A percentile compares a stretch with the other conserved stretches of the same genome.
Conservation (phyloP, 2,113 vertebrate species). For the Bungarus multicinctus region DNA sequence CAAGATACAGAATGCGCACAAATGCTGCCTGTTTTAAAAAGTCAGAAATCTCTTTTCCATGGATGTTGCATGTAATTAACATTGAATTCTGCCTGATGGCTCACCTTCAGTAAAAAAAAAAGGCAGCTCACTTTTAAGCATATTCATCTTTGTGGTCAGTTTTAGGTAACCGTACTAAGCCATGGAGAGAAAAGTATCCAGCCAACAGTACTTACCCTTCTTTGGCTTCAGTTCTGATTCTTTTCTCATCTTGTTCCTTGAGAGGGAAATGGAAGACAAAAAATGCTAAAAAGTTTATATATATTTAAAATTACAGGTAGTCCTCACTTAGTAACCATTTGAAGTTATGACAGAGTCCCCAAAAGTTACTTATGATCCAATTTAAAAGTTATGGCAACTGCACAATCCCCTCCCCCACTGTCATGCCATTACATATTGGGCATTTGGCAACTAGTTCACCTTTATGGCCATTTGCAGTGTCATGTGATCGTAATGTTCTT, state of each 20-base stretch:
- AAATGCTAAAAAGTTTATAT: fast-evolving
- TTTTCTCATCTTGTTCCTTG: slow-evolving; percentile 83
- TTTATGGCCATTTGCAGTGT: not conserved
- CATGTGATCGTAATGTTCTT: not conserved
- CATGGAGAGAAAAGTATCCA: not conserved
- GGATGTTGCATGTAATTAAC: not conserved
- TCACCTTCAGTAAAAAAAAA: not conserved
- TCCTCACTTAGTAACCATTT: not conserved
- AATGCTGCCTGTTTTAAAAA: not conserved
- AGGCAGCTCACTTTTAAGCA: not conserved
- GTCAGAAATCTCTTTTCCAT: not conserved
- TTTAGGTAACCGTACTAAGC: not conserved
- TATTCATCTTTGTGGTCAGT: not conserved
- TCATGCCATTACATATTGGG: not conserved
- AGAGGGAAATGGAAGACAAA: not conserved
- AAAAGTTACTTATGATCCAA: not conserved
- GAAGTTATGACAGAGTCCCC: not conserved
- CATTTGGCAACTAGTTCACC: not conserved
- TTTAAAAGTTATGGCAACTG: not conserved
- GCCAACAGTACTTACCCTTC: slow-evolving; percentile 71
- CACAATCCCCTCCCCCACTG: not conserved
- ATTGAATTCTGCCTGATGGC: not conserved
- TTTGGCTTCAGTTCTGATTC: slow-evolving; percentile 77
- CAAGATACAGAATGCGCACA: not conserved
- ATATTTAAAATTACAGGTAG: not conserved